A percentile compares a stretch with the other conserved stretches of the same genome.
These are phyloP conservation scores for Microtus richardsoni DNA, from an alignment of 2,113 vertebrate genomes.

Conservation along the genomic window DNA sequence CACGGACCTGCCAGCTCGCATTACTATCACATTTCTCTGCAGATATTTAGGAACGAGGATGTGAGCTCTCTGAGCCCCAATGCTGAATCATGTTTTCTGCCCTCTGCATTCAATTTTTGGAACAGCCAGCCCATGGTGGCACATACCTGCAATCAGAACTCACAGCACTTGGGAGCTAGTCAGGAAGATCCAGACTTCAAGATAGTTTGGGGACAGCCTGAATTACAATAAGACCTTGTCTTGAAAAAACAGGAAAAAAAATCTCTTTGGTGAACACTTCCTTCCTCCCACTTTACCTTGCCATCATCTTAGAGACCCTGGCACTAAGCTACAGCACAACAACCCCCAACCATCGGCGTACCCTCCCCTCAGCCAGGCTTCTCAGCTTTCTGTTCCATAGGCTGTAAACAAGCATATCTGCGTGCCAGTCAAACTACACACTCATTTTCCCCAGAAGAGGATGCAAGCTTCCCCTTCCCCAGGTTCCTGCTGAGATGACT, in stretches of 20 bases:
- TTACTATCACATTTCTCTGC: background rate
- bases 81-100: background rate
- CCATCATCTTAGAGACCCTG: background rate
- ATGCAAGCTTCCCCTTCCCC: background rate
- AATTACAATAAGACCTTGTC: background rate
- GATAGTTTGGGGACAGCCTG: background rate
- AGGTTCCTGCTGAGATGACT: background rate
- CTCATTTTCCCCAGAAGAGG: background rate
- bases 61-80: background rate
- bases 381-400: background rate
- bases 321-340: background rate
- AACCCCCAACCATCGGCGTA: background rate
- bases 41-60: background rate
- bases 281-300: background rate
- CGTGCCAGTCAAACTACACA: background rate
- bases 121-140: no score
- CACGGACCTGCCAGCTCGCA: background rate
- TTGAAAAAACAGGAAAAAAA: background rate
- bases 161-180: background rate
- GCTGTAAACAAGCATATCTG: background rate
- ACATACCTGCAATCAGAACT: background rate
- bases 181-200: background rate
- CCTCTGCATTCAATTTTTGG: no score
- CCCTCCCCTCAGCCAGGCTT: background rate
- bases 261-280: background rate